Percentiles rank a stretch among this genome's conserved stretches.
Evolutionary conservation across 2,888 invertebrate species (phyloP).

Genomic region (Griposia aprilina): DNA sequence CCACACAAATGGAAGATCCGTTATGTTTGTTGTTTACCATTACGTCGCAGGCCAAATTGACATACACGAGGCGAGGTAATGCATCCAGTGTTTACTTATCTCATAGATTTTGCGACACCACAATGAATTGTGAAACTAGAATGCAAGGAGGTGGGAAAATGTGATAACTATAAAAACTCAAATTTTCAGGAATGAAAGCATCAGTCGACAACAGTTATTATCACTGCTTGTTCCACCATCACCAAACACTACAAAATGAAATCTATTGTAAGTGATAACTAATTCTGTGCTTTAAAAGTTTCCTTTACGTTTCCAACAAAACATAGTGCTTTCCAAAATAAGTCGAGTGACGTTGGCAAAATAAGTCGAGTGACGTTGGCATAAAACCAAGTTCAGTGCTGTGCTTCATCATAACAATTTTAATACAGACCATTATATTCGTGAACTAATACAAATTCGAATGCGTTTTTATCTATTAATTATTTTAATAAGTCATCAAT

Average conservation of each 20-base stretch:
- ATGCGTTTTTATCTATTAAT: conserved; percentile 53
- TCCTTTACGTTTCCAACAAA: not conserved
- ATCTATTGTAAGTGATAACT: conserved; percentile 85
- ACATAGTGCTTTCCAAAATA: conserved; percentile 12
- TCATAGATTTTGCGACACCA: conserved; percentile 88
- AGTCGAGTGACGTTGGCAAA: conserved; percentile 66
- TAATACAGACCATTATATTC: conserved; percentile 24
- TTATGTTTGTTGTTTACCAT: conserved; percentile 85
- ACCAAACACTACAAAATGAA: conserved; percentile 83
- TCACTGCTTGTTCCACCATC: conserved; percentile 76
- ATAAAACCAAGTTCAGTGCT: conserved; percentile 30
- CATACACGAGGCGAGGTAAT: conserved; percentile 87
- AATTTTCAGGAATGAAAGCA: conserved; percentile 83
- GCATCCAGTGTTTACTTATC: conserved; percentile 88
- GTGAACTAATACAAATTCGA: conserved; percentile 12
- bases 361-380: conserved; percentile 66
- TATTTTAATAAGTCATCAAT: conserved; percentile 56
- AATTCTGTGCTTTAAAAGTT: conserved; percentile 49
- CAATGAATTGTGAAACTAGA: conserved; percentile 85
- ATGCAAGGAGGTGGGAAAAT: conserved; percentile 84
- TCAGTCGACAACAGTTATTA: conserved; percentile 81
- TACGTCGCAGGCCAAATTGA: conserved; percentile 84
- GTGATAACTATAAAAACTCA: conserved; percentile 86
- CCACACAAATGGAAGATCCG: conserved; percentile 83
- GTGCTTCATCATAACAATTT: conserved; percentile 21